A percentile compares a stretch with the other conserved stretches of the same genome.
Conservation (phyloP, 2,113 vertebrate species). For the Loxodonta africana region DNA sequence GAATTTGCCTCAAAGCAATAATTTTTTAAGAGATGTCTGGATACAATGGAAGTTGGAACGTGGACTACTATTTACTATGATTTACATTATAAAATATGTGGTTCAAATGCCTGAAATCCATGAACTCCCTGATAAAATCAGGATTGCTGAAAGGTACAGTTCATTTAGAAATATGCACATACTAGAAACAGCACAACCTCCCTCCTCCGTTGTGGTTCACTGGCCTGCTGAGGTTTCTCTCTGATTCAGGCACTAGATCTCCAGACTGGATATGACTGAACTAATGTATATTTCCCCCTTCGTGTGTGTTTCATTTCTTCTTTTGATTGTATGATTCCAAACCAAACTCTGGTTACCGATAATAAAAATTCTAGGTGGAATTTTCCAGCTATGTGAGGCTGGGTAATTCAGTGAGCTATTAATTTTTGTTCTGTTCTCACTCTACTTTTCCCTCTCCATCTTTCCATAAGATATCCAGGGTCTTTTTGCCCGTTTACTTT, state of each 20-base stretch:
- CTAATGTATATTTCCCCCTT: constrained; percentile 45
- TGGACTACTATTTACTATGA: constrained; percentile 2
- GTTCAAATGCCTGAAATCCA: constrained; percentile 29
- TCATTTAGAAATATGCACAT: constrained; percentile 49
- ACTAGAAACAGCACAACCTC: neutral
- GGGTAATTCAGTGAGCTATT: constrained; percentile 60
- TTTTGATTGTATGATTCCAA: constrained; percentile 34
- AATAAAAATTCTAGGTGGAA: constrained; percentile 63
- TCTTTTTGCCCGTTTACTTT: neutral
- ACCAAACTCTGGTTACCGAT: neutral
- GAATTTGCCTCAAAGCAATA: constrained; percentile 64
- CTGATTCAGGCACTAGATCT: constrained; percentile 23
- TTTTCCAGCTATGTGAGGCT: constrained; percentile 48
- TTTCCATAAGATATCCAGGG: neutral
- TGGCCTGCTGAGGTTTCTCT: constrained; percentile 24
- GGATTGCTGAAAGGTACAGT: constrained; percentile 17
- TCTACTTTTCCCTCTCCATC: neutral
- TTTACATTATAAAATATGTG: constrained; percentile 4
- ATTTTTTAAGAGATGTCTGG: constrained; percentile 51
- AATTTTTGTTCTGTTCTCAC: constrained; percentile 28
- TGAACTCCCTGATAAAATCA: constrained; percentile 75
- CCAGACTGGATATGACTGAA: neutral
- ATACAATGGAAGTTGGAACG: constrained; percentile 8
- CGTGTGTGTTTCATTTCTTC: constrained; percentile 36
- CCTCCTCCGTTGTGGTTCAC: neutral